Percentiles rank a stretch among this genome's conserved stretches.
Evolutionary conservation across 2,888 invertebrate genomes (phyloP).

Genomic region (Drosophila paranaensis): DNA sequence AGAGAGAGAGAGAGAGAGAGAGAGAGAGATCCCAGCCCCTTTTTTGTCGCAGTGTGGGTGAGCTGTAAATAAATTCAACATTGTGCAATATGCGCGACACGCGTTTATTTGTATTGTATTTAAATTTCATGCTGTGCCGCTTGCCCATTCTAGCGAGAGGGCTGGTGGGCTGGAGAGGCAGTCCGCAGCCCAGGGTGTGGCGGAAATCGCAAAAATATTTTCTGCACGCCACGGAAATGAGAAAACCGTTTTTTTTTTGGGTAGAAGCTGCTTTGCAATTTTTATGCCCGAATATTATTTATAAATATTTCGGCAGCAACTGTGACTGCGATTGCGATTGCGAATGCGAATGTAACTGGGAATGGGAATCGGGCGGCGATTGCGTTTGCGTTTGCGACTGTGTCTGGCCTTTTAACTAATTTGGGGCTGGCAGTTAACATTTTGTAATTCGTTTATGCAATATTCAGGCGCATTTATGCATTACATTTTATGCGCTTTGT

Average conservation of each 20-base stretch:
- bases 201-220: slow-evolving; percentile 83
- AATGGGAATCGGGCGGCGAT: neutral
- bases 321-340: slow-evolving; percentile 19
- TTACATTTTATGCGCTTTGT: slow-evolving; percentile 67
- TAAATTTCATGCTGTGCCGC: slow-evolving; percentile 73
- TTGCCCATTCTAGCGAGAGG: slow-evolving; percentile 9
- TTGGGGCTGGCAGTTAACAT: slow-evolving; percentile 62
- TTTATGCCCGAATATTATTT: slow-evolving; percentile 68
- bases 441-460: slow-evolving; percentile 61
- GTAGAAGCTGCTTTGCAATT: slow-evolving; percentile 48
- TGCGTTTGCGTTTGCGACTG: slow-evolving; percentile 11
- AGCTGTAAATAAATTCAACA: slow-evolving; percentile 70
- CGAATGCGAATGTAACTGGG: neutral
- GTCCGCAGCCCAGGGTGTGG: slow-evolving; percentile 16
- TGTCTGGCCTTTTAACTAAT: slow-evolving; percentile 65
- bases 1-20: neutral
- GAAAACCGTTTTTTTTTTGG: slow-evolving; percentile 63
- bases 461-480: slow-evolving; percentile 65
- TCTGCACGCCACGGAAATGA: slow-evolving; percentile 74
- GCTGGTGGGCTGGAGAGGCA: neutral
- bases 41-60: slow-evolving; percentile 15
- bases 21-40: slow-evolving; percentile 20
- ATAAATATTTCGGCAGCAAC: slow-evolving; percentile 24
- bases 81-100: slow-evolving; percentile 78
- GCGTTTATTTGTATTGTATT: slow-evolving; percentile 79